Evolutionary conservation across 2,888 invertebrate species (phyloP).

Genomic region (Girardia tigrina): DNA sequence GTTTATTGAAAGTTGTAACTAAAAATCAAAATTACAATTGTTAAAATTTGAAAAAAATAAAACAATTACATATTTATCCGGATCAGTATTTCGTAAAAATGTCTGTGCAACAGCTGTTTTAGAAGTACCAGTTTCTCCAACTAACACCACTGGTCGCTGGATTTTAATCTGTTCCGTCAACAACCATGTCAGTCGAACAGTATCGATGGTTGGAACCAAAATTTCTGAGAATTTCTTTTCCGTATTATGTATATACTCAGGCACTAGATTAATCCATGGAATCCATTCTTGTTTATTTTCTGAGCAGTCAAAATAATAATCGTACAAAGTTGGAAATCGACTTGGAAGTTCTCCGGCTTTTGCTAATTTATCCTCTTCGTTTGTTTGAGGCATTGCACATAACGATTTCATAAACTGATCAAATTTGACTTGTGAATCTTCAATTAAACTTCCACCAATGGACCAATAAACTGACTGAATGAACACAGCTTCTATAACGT

Average conservation of each 20-base stretch:
- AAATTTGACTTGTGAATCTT: slow-evolving; percentile 54
- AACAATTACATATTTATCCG: slow-evolving; percentile 58
- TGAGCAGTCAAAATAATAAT: slow-evolving; percentile 63
- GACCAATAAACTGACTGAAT: slow-evolving; percentile 68
- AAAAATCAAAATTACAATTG: slow-evolving; percentile 38
- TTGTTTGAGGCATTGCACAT: slow-evolving; percentile 60
- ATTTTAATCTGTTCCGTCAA: slow-evolving; percentile 60
- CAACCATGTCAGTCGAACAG: slow-evolving; percentile 65
- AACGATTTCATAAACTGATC: slow-evolving; percentile 60
- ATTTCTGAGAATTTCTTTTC: slow-evolving; percentile 64
- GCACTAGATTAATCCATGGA: slow-evolving; percentile 70
- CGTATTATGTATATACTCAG: slow-evolving; percentile 62
- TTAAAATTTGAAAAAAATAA: no score
- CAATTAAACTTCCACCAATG: slow-evolving; percentile 65
- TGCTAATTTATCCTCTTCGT: slow-evolving; percentile 51
- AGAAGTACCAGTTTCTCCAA: slow-evolving; percentile 80
- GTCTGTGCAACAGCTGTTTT: slow-evolving; percentile 76
- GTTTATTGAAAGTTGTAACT: slow-evolving; percentile 69
- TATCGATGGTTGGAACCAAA: slow-evolving; percentile 76
- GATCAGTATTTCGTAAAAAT: slow-evolving; percentile 62
- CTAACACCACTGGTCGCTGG: slow-evolving; percentile 65
- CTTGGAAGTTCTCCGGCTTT: slow-evolving; percentile 61
- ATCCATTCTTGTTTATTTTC: slow-evolving; percentile 60
- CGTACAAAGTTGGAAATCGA: slow-evolving; percentile 62
- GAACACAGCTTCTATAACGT: slow-evolving; percentile 61